Evolutionary conservation across 2,113 vertebrate genomes (phyloP), one percentile per base, ranked within the genome.

Genomic region (Triplophysa tibetana): DNA sequence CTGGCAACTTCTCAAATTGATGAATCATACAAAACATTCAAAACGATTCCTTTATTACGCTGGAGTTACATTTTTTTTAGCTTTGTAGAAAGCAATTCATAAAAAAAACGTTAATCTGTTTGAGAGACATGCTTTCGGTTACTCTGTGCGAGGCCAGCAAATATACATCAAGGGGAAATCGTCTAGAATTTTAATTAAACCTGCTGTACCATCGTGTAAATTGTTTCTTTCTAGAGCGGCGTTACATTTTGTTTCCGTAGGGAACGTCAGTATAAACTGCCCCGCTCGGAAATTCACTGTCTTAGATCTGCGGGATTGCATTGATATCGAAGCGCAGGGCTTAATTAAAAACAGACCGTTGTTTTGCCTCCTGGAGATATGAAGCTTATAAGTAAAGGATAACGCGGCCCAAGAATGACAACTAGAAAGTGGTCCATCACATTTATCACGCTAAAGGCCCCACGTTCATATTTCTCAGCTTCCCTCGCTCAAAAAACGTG

Each of bases 321-420:
- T 66, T 77, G 58, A 82, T 77, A 82, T 70, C 38, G 11, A 13
- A 70, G 58, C 77, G 43, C 29, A 8, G 52, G 50, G 33, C 70
- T 81, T 69, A 48, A 75, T 81, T 81, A 79, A 83, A 79, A 26
- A 38, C 56, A 48, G 58, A n/a, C 64, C 33, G 33, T 45, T 63
- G n/a, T 76, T 79, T 76, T 43, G 65, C 68, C 48, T 79, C 76
- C 70, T 19, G 61, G 45, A 82, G 70, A 73, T 65, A 24, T 61
- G 65, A 74, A 38, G 21, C 24, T 43, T 61, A 81, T 33, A 72
- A 66, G 61, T 24, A 38, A 45, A 41, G 58, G 33, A 38, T 38
- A 78, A 43, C 43, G 29, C 60, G 24, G 26, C 24, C 10, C 8
- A 58, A 61, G 72, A 79, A 79, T 79, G 61, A 64, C 38, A 79